A percentile compares a stretch with the other conserved stretches of the same genome.
phyloP scores from a whole-genome alignment of 2,888 invertebrate genomes.

The Tholera decimalis region DNA sequence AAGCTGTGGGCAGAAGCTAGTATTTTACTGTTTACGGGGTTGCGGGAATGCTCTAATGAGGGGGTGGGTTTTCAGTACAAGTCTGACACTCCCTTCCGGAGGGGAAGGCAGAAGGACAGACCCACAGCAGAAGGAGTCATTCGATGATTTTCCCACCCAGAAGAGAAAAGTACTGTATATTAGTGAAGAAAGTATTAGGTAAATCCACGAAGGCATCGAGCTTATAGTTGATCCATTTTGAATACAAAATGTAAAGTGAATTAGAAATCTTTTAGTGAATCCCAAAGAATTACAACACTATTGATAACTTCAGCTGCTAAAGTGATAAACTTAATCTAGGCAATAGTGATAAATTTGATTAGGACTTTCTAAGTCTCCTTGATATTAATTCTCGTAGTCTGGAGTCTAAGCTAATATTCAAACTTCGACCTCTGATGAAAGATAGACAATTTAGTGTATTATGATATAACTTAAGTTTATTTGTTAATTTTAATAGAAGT shows the following conservation, averaged over 20 bases:
- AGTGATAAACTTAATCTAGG: constrained; percentile 48
- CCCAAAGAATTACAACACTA: constrained; percentile 3
- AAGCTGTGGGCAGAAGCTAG: too few species aligned
- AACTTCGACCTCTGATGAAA: constrained; percentile 27
- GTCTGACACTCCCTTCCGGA: too few species aligned
- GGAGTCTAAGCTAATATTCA: constrained; percentile 11
- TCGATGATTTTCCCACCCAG: too few species aligned
- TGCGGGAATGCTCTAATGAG: too few species aligned
- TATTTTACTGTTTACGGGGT: too few species aligned
- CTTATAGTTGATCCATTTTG: not conserved
- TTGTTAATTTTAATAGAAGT: constrained; percentile 1
- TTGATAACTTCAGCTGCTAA: constrained; percentile 12
- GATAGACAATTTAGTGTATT: constrained; percentile 9
- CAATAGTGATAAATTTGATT: constrained; percentile 52
- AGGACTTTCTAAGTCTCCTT: constrained; percentile 45
- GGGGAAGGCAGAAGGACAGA: too few species aligned
- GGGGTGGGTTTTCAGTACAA: too few species aligned
- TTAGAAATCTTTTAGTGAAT: constrained; percentile 1
- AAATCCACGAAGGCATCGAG: too few species aligned
- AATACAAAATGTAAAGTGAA: not conserved
- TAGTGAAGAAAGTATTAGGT: too few species aligned
- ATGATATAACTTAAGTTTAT: not conserved
- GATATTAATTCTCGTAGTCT: constrained; percentile 28
- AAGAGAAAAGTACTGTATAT: too few species aligned
- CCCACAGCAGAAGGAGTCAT: too few species aligned